These are phyloP conservation scores for Hepsetus odoe DNA, from an alignment of 2,113 vertebrate species.

Conservation along the genomic window DNA sequence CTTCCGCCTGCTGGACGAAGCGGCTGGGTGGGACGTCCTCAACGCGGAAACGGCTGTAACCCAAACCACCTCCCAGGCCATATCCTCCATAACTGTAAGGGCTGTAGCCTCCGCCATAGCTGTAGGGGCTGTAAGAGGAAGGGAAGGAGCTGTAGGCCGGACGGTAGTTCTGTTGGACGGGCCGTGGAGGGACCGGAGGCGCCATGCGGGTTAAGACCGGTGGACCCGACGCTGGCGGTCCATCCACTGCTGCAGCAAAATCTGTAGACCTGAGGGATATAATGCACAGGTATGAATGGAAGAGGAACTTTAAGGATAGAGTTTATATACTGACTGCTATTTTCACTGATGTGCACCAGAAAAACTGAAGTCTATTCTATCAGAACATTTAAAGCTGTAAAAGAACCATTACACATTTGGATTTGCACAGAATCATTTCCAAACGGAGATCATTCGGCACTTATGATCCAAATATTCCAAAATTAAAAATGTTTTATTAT, in stretches of 20 bases:
- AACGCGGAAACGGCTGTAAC: slow-evolving; percentile 81
- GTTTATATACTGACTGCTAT: too few relatives aligned
- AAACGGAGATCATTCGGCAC: too few relatives aligned
- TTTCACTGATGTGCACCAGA: too few relatives aligned
- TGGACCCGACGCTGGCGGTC: slow-evolving; percentile 76
- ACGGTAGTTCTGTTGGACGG: slow-evolving; percentile 85
- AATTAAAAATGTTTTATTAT: too few relatives aligned
- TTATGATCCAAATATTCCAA: too few relatives aligned
- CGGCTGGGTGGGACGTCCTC: slow-evolving; percentile 88
- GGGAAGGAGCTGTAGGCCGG: slow-evolving; percentile 84
- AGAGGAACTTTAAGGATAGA: not conserved
- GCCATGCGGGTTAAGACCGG: slow-evolving; percentile 83
- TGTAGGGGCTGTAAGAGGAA: slow-evolving; percentile 84
- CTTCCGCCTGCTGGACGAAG: slow-evolving; percentile 96
- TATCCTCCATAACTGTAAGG: slow-evolving; percentile 78
- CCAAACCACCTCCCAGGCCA: slow-evolving; percentile 76
- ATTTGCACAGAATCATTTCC: too few relatives aligned
- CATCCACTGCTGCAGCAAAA: slow-evolving; percentile 67
- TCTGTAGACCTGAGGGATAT: slow-evolving; percentile 74
- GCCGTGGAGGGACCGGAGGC: slow-evolving; percentile 87
- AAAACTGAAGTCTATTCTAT: too few relatives aligned
- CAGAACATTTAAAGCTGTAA: too few relatives aligned
- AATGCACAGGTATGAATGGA: not conserved
- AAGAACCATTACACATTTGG: too few relatives aligned
- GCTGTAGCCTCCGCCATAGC: slow-evolving; percentile 82